Base-by-base conservation (phyloP, 2,113 vertebrate species). In the Pedetes capensis region DNA sequence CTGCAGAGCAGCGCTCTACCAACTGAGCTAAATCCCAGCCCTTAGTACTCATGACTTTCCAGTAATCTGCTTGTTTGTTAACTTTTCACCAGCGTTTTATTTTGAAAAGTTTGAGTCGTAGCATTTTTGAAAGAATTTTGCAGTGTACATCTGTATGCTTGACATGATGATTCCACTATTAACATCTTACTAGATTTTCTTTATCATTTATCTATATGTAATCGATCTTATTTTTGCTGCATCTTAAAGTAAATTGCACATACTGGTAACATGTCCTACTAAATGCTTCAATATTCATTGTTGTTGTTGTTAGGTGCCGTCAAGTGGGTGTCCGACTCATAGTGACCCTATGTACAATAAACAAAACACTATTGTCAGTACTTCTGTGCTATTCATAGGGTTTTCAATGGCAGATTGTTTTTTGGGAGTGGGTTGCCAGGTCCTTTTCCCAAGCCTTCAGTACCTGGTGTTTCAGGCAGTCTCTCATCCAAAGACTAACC, bases 91-190 rank as follows among this genome's bases (percentile, higher is more conserved):
- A 66, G 13, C 47, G 18, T 63, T 39, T 66, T 91, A 81, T 53
- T 83, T 78, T 87, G 80, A 95, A 74, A 95, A 72, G 3, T 75
- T 84, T 69, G 23, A 71, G 0, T 47, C n/a, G 29, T n/a, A 37
- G 23, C 57, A 64, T 78, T 90, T 49, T 88, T 68, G n/a, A 81
- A 86, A 91, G 32, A 82, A 37, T 39, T 91, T 93, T 92, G 34
- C 9, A 53, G 25, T 91, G 17, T 76, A 4, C 79, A 68, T 44
- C 8, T 87, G 6, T 78, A 51, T 83, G 32, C 6, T 20, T 51
- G 79, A 39, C 13, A 84, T 37, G 27, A 87, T 37, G 55, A 87
- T 68, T 51, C 51, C 18, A 44, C 47, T 74, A 8, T 83, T 66
- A 76, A 64, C 57, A 22, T 71, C 95, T 91, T 80, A 23, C 39